Evolutionary conservation across 2,113 vertebrate genomes (phyloP).

Genomic region (Eurypyga helias): DNA sequence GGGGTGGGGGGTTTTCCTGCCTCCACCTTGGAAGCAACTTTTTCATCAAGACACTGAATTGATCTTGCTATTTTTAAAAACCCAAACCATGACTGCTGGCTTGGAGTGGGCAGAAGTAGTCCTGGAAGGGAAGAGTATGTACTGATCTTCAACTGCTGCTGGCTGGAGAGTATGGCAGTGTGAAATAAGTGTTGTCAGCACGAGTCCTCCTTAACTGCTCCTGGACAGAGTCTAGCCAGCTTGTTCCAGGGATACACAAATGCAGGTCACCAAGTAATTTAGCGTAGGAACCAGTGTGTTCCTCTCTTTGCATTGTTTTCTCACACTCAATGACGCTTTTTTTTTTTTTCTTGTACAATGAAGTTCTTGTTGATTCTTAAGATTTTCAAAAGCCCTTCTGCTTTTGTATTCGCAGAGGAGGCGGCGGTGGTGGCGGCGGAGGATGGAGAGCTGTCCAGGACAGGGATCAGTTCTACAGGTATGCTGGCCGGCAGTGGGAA

Average conservation of each 20-base stretch:
- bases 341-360: background rate
- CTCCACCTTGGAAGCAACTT: background rate
- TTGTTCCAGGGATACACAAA: background rate
- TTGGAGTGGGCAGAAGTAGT: background rate
- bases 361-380: background rate
- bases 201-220: background rate
- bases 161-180: fast-evolving
- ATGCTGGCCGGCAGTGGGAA: background rate
- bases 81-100: background rate
- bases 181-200: background rate
- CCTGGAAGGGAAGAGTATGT: background rate
- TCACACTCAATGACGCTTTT: background rate
- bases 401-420: constrained; percentile 73
- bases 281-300: background rate
- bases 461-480: constrained; percentile 85
- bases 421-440: constrained; percentile 76
- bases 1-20: background rate
- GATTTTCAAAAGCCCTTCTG: background rate
- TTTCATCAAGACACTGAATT: background rate
- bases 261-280: background rate
- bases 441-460: constrained; percentile 86
- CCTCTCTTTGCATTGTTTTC: background rate
- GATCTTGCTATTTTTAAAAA: background rate
- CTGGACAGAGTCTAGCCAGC: background rate
- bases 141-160: background rate